Conservation (phyloP, 2,113 vertebrate species). For the Falcunculus frontatus region DNA sequence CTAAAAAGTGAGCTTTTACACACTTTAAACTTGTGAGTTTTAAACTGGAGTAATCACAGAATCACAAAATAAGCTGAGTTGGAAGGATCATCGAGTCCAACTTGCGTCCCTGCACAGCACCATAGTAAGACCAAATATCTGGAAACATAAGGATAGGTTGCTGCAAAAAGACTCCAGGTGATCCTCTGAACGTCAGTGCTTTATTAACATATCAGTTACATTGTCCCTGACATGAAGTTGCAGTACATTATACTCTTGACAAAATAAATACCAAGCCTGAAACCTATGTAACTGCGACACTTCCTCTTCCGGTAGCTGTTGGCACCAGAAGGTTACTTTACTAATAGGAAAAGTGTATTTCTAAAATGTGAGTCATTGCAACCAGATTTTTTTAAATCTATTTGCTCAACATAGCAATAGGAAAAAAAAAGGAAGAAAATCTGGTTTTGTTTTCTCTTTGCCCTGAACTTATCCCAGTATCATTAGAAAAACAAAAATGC, state of each 20-base stretch:
- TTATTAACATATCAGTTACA: not conserved
- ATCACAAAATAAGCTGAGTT: not conserved
- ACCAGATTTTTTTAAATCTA: not conserved
- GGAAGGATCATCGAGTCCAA: not conserved
- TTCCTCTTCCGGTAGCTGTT: not conserved
- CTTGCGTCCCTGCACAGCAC: accelerated
- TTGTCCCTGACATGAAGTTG: not conserved
- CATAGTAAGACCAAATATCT: not conserved
- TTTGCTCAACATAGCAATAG: not conserved
- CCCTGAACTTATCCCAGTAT: not conserved
- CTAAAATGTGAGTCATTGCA: conserved; percentile 5
- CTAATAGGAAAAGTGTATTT: not conserved
- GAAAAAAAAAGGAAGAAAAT: not conserved
- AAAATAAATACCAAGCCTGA: not conserved
- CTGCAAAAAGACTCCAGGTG: not conserved
- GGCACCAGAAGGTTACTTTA: not conserved
- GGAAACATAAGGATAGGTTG: not conserved
- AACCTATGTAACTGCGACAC: not conserved
- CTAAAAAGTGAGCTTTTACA: not conserved
- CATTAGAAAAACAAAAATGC: conserved; percentile 8
- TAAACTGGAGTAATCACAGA: not conserved
- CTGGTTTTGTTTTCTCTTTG: not conserved
- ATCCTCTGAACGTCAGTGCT: not conserved
- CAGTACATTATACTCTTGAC: not conserved
- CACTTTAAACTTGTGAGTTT: not conserved